Evolutionary conservation across 2,113 vertebrate species (phyloP), one percentile per base, ranked within the genome.

Genomic region (Cyphomyrus discorhynchus): DNA sequence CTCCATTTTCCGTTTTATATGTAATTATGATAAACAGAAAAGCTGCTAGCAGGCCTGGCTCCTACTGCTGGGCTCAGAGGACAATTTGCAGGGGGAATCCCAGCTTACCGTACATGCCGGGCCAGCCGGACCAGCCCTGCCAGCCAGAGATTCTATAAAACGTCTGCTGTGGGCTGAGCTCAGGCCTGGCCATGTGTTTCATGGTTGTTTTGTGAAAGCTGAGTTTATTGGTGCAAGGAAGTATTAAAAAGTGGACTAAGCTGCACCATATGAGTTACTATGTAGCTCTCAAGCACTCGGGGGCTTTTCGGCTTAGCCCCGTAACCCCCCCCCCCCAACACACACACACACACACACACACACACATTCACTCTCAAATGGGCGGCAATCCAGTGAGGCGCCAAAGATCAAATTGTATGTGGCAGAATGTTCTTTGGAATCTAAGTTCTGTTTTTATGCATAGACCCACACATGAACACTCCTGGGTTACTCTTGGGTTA

Each of bases 211-310:
- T 87, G 49, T 53, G 58, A 77, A 88, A 86, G 62, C 35, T 88
- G n/a, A 52, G 70, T 90, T 90, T 90, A 90, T 52, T 87, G 89
- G 85, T 27, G 47, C 89, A 53, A n/a, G 58, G 66, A 87, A 90
- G 50, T 39, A 62, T 86, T 89, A 86, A 90, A 90, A 90, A 42
- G 35, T 27, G 19, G 4, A 87, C 46, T 58, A 77, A 47, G 11
- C 87, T 84, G 87, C 46, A 87, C 58, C 47, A 90, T 86, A 46
- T 70, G 89, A 86, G 46, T 35, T 42, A 62, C 62, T 90, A n/a
- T 74, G 82, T 84, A 19, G 9, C 80, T 66, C 82, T 47, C 39
- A 77, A 77, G 35, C 74, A 77, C n/a, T 27, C 53, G 15, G 49
- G 24, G 49, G 21, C 17, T 2, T 19, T 56, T 80, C 80, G 21